phyloP scores from a whole-genome alignment of 2,113 vertebrate genomes.

The Rousettus leschenaultii region DNA sequence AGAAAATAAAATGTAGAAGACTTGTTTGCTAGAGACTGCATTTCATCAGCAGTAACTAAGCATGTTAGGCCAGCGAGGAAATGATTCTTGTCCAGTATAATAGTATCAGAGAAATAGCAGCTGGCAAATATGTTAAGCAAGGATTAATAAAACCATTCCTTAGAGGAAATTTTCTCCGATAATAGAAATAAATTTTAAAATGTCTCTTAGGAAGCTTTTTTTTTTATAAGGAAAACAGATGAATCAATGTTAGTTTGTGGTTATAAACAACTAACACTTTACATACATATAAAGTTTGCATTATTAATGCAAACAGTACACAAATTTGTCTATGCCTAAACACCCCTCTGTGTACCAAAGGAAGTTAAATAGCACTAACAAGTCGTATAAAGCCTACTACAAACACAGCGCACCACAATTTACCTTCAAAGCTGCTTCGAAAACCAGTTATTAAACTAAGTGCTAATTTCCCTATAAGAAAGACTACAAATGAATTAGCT shows the following conservation, averaged over 20 bases:
- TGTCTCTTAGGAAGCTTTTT: neutral
- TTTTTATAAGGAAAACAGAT: constrained; percentile 26
- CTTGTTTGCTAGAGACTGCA: neutral
- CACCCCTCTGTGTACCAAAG: neutral
- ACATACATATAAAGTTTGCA: neutral
- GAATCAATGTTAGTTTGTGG: constrained; percentile 35
- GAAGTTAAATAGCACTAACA: neutral
- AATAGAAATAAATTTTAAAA: constrained; percentile 56
- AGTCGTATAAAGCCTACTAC: neutral
- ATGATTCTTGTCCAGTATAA: neutral
- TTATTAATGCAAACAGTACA: constrained; percentile 6
- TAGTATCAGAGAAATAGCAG: neutral
- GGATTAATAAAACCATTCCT: constrained; percentile 42
- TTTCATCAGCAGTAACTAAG: neutral
- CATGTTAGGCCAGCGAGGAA: neutral
- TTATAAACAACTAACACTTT: constrained; percentile 9
- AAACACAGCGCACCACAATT: constrained; percentile 3
- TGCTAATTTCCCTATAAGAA: constrained; percentile 31
- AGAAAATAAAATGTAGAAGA: constrained; percentile 7
- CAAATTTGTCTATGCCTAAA: neutral
- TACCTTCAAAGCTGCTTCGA: neutral
- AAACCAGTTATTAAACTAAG: neutral
- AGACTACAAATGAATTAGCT: constrained; percentile 9
- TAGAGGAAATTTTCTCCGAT: constrained; percentile 52
- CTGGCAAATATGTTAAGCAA: constrained; percentile 51